These are phyloP conservation scores for Metellina segmentata DNA, from an alignment of 2,888 invertebrate genomes.

Conservation along the genomic window DNA sequence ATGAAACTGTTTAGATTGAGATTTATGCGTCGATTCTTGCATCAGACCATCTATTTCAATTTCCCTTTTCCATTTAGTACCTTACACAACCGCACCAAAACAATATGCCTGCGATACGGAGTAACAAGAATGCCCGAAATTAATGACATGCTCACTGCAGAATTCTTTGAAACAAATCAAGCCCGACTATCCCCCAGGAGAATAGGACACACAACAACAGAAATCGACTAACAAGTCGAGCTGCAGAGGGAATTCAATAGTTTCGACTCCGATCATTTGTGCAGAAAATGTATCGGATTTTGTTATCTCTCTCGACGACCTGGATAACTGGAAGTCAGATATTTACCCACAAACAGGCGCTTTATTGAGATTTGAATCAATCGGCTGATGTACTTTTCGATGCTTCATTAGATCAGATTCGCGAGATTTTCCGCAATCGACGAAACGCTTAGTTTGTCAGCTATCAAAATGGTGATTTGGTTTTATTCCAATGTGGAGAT, in stretches of 20 bases:
- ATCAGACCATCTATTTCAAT: too few relatives aligned
- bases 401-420: neutral
- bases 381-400: neutral
- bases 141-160: neutral
- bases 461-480: too few relatives aligned
- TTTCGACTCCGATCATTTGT: neutral
- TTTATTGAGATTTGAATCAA: slow-evolving; percentile 1
- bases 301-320: neutral
- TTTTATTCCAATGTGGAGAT: too few relatives aligned
- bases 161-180: neutral
- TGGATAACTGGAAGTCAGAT: neutral
- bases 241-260: slow-evolving; percentile 1
- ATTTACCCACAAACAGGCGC: neutral
- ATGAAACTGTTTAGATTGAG: too few relatives aligned
- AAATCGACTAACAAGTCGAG: neutral
- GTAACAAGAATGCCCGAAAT: too few relatives aligned
- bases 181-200: neutral
- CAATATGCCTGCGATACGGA: too few relatives aligned
- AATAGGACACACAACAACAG: neutral
- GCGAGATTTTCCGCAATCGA: too few relatives aligned
- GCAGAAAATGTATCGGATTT: neutral
- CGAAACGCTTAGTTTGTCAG: too few relatives aligned
- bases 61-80: too few relatives aligned
- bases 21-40: too few relatives aligned
- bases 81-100: too few relatives aligned